Conservation (phyloP, 2,797 vertebrate species). For the Falco columbarius region DNA sequence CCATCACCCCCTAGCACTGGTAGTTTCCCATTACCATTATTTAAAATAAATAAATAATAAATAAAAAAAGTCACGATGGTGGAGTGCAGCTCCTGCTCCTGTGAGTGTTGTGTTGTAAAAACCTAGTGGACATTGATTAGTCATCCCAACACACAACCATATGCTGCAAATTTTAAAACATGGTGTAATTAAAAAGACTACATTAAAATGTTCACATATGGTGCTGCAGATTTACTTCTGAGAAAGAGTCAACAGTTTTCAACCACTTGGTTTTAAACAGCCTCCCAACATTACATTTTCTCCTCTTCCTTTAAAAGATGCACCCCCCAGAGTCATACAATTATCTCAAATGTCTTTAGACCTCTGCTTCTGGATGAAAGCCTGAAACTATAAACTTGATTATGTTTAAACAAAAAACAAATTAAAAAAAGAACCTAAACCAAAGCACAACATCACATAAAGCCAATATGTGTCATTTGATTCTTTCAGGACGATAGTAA, state of each 20-base stretch:
- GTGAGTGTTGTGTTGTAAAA: background rate
- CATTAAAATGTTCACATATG: slow-evolving; percentile 9
- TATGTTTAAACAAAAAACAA: background rate
- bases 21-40: background rate
- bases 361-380: background rate
- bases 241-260: background rate
- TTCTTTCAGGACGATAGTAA: background rate
- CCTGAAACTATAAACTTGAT: background rate
- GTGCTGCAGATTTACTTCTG: background rate
- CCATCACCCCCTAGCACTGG: background rate
- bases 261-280: background rate
- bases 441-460: background rate
- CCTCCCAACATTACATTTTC: background rate
- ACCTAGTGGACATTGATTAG: background rate
- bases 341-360: background rate
- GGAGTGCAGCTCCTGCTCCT: background rate
- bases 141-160: background rate
- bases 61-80: too few species aligned
- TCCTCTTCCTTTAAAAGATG: background rate
- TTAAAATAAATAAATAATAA: background rate
- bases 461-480: background rate
- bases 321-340: background rate
- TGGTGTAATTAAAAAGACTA: background rate
- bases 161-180: slow-evolving; percentile 14
- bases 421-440: background rate